Base-by-base conservation (phyloP, 1,140 invertebrate species). In the Zaprionus ghesquierei region DNA sequence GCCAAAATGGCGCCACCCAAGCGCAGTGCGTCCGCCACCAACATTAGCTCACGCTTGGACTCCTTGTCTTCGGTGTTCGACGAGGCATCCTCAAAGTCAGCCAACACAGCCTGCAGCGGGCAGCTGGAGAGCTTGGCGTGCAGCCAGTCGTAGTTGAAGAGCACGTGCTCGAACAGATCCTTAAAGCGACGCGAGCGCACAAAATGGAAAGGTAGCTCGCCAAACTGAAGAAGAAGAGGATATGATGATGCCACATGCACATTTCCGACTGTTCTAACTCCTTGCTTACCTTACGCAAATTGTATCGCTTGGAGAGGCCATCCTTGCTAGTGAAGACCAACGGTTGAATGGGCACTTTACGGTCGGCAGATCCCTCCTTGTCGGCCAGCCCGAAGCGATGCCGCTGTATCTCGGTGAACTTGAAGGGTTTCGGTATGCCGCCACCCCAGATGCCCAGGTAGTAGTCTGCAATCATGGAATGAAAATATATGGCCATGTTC, bases 141-240 rank as follows among this genome's bases (percentile, higher is more conserved):
- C 0, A 99, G 93, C 97, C 98, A 99, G 74, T 98, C 95, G 91
- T 99, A 99, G 92, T 99, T 99, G 92, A 99, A 99, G 0, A 99
- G 93, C 9, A 99, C 98, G 82, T 98, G 95, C 55, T 97, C 95
- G 91, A 98, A 99, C 0, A 99, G 93, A 92, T 99, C 98, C 65
- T 97, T 96, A 86, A 98, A 98, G 23, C 98, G 94, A 59, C 96
- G 95, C 0, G 98, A 96, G 13, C 98, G 94, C 0, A 99, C 95
- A 79, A 99, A 93, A 90, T 99, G 98, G 92, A 96, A 99, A 0
- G 99, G 98, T 49, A 99, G 92, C 91, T 99, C 98, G 5, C 98
- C 97, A 93, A 97, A 98, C 96, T 98, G 81, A 0, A 92, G 18
- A 92, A 54, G 51, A 75, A 65, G 54, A n/a, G 35, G 35, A 25